Conservation (phyloP, 2,888 invertebrate species). For the Cantharis nigra region DNA sequence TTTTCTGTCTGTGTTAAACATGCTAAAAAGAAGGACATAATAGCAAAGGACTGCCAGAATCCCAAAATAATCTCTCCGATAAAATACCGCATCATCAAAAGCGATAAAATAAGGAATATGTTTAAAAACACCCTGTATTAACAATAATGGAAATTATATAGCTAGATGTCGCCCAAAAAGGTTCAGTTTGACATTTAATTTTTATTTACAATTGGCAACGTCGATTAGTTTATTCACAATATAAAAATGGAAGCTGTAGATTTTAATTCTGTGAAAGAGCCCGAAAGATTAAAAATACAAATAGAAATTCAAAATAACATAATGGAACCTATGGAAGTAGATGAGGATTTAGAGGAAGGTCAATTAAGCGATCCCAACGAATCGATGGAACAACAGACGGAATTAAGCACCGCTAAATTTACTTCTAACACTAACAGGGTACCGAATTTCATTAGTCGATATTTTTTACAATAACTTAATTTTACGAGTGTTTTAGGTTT, state of each 20-base stretch:
- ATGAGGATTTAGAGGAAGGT: slow-evolving; percentile 54
- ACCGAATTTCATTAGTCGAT: neutral
- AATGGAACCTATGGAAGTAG: slow-evolving; percentile 58
- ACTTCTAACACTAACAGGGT: neutral
- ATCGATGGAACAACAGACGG: slow-evolving; percentile 5
- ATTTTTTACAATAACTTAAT: neutral
- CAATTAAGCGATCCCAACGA: slow-evolving; percentile 49
- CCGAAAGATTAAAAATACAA: slow-evolving; percentile 41
- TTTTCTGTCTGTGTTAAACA: too few relatives aligned
- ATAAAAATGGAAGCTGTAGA: slow-evolving; percentile 33
- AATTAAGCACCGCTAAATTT: neutral
- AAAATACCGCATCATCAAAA: too few relatives aligned
- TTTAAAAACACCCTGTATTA: neutral
- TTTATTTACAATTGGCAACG: neutral
- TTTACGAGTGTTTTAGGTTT: slow-evolving; percentile 34
- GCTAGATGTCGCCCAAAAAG: neutral
- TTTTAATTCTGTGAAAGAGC: neutral
- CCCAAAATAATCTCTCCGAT: too few relatives aligned
- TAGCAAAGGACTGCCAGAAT: too few relatives aligned
- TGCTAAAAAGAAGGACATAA: too few relatives aligned
- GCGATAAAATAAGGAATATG: too few relatives aligned
- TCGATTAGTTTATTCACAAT: neutral
- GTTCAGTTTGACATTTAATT: neutral
- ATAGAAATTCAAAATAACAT: slow-evolving; percentile 57
- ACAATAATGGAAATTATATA: neutral